These are phyloP conservation scores for Apamea crenata DNA, from an alignment of 2,888 invertebrate species.

Conservation along the genomic window DNA sequence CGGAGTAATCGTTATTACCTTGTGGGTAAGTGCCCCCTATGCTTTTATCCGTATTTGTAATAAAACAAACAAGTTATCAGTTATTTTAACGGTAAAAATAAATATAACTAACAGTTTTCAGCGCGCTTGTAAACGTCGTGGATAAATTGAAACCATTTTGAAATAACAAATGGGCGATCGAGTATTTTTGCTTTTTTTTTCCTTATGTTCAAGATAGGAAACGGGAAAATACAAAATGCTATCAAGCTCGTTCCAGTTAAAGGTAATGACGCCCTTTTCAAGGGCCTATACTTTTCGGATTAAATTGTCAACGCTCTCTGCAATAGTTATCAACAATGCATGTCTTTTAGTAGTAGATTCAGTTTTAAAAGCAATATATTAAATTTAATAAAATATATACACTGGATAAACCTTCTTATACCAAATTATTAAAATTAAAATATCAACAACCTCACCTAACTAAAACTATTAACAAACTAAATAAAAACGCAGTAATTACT, in stretches of 20 bases:
- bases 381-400: too few species aligned
- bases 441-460: background rate
- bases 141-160: conserved; percentile 61
- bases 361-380: conserved; percentile 2
- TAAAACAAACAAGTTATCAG: conserved; percentile 26
- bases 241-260: conserved; percentile 55
- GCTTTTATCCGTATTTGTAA: conserved; percentile 20
- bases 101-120: conserved; percentile 45
- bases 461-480: background rate
- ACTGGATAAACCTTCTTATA: background rate
- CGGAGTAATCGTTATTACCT: background rate
- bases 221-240: conserved; percentile 46
- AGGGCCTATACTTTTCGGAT: conserved; percentile 33
- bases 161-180: conserved; percentile 54
- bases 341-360: conserved; percentile 30
- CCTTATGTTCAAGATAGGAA: conserved; percentile 26
- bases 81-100: conserved; percentile 36
- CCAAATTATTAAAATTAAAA: background rate
- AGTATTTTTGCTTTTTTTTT: conserved; percentile 37
- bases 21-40: background rate
- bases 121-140: conserved; percentile 50
- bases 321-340: conserved; percentile 44
- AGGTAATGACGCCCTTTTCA: conserved; percentile 38
- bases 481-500: background rate
- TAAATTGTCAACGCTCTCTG: conserved; percentile 40